phyloP scores from a whole-genome alignment of 2,113 vertebrate species.

The Python bivittatus region DNA sequence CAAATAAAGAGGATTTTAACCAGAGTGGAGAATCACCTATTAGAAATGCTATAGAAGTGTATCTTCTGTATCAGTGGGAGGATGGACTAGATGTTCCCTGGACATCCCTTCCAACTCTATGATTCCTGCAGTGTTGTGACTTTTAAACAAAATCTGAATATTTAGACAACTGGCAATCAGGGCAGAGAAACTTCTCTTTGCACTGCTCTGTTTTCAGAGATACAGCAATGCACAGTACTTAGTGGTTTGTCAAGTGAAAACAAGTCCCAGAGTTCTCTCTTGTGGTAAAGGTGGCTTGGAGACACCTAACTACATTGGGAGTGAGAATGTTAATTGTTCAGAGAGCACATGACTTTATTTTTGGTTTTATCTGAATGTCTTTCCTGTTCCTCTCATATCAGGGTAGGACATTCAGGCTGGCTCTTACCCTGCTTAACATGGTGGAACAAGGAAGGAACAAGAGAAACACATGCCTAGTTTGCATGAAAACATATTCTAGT shows the following conservation, averaged over 20 bases:
- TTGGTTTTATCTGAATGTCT: background rate
- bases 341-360: background rate
- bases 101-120: background rate
- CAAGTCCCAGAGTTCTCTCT: background rate
- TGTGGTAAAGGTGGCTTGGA: background rate
- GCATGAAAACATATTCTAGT: background rate
- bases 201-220: background rate
- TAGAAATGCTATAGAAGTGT: background rate
- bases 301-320: slow-evolving; percentile 6
- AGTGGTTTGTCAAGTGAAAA: slow-evolving; percentile 50
- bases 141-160: background rate
- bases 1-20: background rate
- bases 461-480: background rate
- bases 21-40: background rate
- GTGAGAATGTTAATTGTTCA: background rate
- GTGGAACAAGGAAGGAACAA: background rate
- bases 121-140: background rate
- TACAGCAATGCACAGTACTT: background rate
- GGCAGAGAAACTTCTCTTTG: background rate
- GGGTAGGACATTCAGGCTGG: background rate
- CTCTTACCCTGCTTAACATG: background rate
- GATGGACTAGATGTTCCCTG: background rate
- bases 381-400: background rate
- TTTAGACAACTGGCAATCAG: background rate
- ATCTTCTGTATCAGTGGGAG: background rate